Evolutionary conservation across 1,140 invertebrate genomes (phyloP), one percentile per base, ranked within the genome.

Genomic region (Lordiphosa collinella): DNA sequence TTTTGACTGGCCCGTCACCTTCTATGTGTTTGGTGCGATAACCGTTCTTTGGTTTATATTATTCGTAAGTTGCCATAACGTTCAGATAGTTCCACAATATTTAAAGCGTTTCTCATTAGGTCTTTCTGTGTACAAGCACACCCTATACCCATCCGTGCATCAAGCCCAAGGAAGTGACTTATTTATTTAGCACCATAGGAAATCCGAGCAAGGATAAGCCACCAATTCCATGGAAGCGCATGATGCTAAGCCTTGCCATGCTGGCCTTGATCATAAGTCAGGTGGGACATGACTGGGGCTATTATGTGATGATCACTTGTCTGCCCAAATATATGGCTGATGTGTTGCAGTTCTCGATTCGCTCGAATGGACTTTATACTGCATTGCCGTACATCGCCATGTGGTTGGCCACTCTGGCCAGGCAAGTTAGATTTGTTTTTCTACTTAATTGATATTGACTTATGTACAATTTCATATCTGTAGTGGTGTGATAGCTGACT

Each of bases 231-330:
- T 92, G 92, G 91, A 89, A 90, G 29, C 88, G 88, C 1, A 90
- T 93, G n/a, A 79, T 95, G 1, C 91, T 89, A 10, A 95, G 93
- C 0, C 78, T 90, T 4, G 91, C 91, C 0, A 68, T 93, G 25
- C 91, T 90, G 89, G 92, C 92, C 1, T 65, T 93, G 6, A 90
- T 93, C n/a, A 87, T 89, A 32, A 89, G 89, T 6, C 96, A 98
- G 74, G 70, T 91, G 54, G 76, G 79, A 1, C 94, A 96, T 79
- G 95, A 96, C 86, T 98, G 95, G 93, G 95, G 94, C 1, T 95
- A 95, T 82, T 96, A 95, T 74, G 96, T 95, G 1, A 93, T 97
- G 90, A 91, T 97, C n/a, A 95, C 94, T 1, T 94, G 96, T 73
- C 90, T 98, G 1, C 97, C 97, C 12, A 78, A 75, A 12, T 84